Percentiles rank a stretch among this genome's conserved stretches.
Conservation (phyloP, 2,888 invertebrate species). For the Charanyca ferruginea region DNA sequence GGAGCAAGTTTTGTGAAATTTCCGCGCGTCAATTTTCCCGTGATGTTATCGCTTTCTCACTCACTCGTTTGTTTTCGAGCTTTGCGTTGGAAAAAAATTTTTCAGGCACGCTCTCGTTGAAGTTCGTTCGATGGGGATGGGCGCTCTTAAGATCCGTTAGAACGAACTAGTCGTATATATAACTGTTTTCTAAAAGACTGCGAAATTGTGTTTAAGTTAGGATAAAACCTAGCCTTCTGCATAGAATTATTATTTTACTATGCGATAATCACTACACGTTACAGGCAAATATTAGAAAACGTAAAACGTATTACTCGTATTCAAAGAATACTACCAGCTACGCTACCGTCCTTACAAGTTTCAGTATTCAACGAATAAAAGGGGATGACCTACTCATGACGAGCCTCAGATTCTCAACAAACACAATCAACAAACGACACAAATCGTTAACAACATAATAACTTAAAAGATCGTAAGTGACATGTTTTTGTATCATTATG, state of each 20-base stretch:
- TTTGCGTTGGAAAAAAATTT: too few relatives aligned
- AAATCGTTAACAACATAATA: conserved; percentile 36
- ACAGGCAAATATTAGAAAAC: background rate
- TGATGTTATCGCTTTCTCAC: too few relatives aligned
- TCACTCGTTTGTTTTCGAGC: too few relatives aligned
- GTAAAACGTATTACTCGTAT: background rate
- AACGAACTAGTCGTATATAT: too few relatives aligned
- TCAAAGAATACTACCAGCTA: conserved; percentile 1
- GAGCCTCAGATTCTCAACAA: conserved; percentile 3
- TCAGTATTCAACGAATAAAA: conserved; percentile 20
- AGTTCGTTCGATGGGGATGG: too few relatives aligned
- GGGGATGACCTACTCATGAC: conserved; percentile 23
- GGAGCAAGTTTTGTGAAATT: too few relatives aligned
- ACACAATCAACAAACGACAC: conserved; percentile 17
- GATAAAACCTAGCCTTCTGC: background rate
- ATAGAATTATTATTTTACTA: background rate
- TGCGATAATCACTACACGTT: background rate
- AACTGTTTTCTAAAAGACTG: too few relatives aligned
- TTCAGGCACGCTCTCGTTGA: too few relatives aligned
- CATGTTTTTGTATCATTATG: conserved; percentile 48
- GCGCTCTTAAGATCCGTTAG: too few relatives aligned
- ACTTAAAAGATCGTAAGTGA: conserved; percentile 40
- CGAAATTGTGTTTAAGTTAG: background rate
- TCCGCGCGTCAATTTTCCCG: too few relatives aligned
- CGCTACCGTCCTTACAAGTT: background rate